Evolutionary conservation across 2,888 invertebrate genomes (phyloP).

Genomic region (Atethmia centrago): DNA sequence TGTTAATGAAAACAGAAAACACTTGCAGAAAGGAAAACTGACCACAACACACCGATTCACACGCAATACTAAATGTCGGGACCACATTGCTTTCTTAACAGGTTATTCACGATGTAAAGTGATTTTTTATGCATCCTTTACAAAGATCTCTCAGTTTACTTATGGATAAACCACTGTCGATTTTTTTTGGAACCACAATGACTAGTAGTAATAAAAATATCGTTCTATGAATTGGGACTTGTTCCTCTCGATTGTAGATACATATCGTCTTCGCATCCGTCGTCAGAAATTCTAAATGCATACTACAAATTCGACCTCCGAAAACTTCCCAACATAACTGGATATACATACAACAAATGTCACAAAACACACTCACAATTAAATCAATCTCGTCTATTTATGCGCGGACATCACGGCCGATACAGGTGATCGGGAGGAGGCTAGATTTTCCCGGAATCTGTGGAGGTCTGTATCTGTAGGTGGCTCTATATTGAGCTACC

Average conservation of each 20-base stretch:
- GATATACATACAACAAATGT: conserved; percentile 6
- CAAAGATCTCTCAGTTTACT: not conserved
- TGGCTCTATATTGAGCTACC: conserved; percentile 26
- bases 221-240: not conserved
- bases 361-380: conserved; percentile 17
- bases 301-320: conserved; percentile 3
- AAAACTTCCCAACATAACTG: conserved; percentile 9
- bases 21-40: conserved; percentile 34
- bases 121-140: conserved; percentile 22
- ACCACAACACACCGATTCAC: conserved; percentile 30
- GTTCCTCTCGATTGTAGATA: not conserved
- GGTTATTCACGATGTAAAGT: conserved; percentile 24
- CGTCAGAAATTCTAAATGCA: conserved; percentile 1
- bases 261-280: not conserved
- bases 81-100: conserved; percentile 50
- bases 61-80: conserved; percentile 39
- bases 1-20: not conserved
- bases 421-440: conserved; percentile 46
- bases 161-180: not conserved
- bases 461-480: conserved; percentile 41
- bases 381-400: conserved; percentile 46
- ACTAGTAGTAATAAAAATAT: not conserved
- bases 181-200: not conserved
- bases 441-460: conserved; percentile 45
- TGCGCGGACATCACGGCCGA: conserved; percentile 55